Evolutionary conservation across 2,113 vertebrate genomes (phyloP).

Genomic region (Baryphthengus martii): DNA sequence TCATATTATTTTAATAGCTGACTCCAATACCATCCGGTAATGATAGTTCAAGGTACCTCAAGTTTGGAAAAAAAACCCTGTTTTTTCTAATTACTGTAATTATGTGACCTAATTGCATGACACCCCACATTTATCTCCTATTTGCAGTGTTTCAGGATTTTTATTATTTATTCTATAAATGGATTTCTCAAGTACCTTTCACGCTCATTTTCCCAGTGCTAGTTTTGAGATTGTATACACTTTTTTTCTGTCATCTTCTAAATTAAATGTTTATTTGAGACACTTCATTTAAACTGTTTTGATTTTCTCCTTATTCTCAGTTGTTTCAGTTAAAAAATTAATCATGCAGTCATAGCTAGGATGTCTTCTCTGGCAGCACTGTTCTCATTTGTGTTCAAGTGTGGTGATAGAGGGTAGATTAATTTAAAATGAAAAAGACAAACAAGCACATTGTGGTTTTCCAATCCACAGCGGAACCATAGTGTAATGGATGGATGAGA

Average conservation of each 20-base stretch:
- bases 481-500: neutral
- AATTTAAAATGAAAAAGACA: constrained; percentile 33
- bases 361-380: neutral
- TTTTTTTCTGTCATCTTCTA: constrained; percentile 7
- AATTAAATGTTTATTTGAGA: constrained; percentile 66
- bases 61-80: neutral
- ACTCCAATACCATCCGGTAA: neutral
- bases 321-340: constrained; percentile 50
- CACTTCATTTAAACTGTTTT: constrained; percentile 60
- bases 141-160: neutral
- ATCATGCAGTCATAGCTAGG: constrained; percentile 17
- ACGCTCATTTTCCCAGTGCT: constrained; percentile 32
- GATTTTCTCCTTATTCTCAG: constrained; percentile 49
- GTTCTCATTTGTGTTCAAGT: neutral
- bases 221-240: neutral
- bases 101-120: neutral
- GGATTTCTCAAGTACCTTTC: constrained; percentile 6
- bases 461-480: neutral
- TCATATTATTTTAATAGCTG: neutral
- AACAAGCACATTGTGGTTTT: constrained; percentile 29
- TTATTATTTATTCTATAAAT: constrained; percentile 31
- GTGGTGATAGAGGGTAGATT: neutral
- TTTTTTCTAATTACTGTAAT: neutral
- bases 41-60: neutral
- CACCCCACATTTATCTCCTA: neutral